Evolutionary conservation across 2,888 invertebrate species (phyloP).

Genomic region (Drosophila mimica): DNA sequence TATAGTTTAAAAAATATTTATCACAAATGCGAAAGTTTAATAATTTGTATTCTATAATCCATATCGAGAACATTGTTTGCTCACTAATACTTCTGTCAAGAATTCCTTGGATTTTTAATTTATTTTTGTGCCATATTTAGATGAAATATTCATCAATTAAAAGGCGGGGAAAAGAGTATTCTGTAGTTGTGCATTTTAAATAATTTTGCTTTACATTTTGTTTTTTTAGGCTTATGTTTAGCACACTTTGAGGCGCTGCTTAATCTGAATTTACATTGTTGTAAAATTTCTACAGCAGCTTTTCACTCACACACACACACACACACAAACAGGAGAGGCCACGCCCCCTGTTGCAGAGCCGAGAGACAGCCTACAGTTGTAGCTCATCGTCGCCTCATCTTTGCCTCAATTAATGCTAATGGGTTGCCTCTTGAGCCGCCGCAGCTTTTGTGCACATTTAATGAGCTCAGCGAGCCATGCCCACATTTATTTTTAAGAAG

Average conservation of each 20-base stretch:
- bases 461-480: slow-evolving; percentile 40
- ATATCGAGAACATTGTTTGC: neutral
- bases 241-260: slow-evolving; percentile 31
- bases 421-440: slow-evolving; percentile 50
- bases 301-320: slow-evolving; percentile 1
- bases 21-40: neutral
- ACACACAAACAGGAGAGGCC: neutral
- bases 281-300: slow-evolving; percentile 20
- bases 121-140: neutral
- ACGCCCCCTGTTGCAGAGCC: neutral
- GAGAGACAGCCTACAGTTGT: slow-evolving; percentile 15
- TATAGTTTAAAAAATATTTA: neutral
- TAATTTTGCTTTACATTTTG: slow-evolving; percentile 1
- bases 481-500: slow-evolving; percentile 27
- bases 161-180: neutral
- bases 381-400: slow-evolving; percentile 54
- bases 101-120: neutral
- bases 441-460: slow-evolving; percentile 47
- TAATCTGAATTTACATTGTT: slow-evolving; percentile 38
- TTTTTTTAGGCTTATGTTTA: slow-evolving; percentile 13
- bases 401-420: slow-evolving; percentile 68
- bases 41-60: neutral
- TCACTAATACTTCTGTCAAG: neutral
- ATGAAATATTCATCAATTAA: no score
- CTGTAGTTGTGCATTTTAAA: neutral